Base-by-base conservation (phyloP, 2,797 vertebrate genomes). In the Ataeniobius toweri region DNA sequence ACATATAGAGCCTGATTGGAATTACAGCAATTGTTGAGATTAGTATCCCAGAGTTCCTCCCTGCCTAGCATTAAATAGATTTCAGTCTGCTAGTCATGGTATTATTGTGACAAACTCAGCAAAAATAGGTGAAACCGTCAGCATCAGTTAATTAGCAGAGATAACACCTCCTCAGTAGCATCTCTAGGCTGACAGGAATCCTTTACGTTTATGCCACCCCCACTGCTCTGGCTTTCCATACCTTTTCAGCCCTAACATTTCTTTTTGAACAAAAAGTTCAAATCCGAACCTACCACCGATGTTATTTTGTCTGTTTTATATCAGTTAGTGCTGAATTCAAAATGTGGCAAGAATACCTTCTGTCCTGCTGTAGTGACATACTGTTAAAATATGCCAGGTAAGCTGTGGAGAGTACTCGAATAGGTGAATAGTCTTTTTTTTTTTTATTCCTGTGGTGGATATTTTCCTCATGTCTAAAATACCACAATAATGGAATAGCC, bases 241-340 rank as follows among this genome's bases (percentile, higher is more conserved):
- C 24, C 44, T 48, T 39, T 39, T 68, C 77, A 22, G 44, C 68
- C 16, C 16, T 53, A 76, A 59, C 76, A 39, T 65, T 80, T 78
- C 69, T 78, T 67, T 76, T 81, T 48, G 31, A 31, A 31, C 0
- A 28, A 63, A 46, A 83, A 71, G 76, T 78, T 67, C 68, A 67
- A 65, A 75, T 86, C 79, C 75, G 69, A 31, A 55, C 20, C 75
- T 16, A 76, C 74, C 58, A 1, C 56, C 63, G 71, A 61, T 80
- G 59, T 73, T 9, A 50, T 28, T 26, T 76, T 50, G 78, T 83
- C 76, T 74, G 71, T 80, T 88, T 88, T 79, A 79, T 83, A 88
- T 89, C 84, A 82, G 76, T 91, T 86, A 90, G 81, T 78, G 12
- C 80, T 51, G 68, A 83, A 83, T 87, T 74, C 71, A 55, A 36